A percentile compares a stretch with the other conserved stretches of the same genome.
These are phyloP conservation scores for Brachypodius melanocephalos DNA, from an alignment of 2,113 vertebrate genomes.

Conservation along the genomic window DNA sequence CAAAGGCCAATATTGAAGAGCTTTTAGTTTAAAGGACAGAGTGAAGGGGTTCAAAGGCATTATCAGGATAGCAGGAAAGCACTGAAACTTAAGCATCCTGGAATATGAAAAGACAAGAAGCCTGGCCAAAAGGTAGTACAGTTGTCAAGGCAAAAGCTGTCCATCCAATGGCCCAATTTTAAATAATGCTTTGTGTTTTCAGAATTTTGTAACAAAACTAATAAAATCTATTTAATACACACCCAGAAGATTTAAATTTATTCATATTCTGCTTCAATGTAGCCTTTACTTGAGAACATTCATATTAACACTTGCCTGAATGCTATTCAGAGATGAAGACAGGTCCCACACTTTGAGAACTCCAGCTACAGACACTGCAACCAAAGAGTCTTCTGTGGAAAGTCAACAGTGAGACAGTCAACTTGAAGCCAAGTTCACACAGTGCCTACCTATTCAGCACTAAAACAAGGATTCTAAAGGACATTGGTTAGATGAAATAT, in stretches of 20 bases:
- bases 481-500: background rate
- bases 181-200: rapidly evolving
- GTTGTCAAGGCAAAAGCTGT: background rate
- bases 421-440: background rate
- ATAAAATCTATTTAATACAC: background rate
- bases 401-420: background rate
- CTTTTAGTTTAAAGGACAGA: background rate
- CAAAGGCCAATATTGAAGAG: background rate
- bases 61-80: background rate
- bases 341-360: conserved; percentile 79
- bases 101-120: background rate
- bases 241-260: background rate
- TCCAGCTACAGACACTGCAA: conserved; percentile 74
- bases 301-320: conserved; percentile 68
- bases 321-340: conserved; percentile 72
- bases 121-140: background rate
- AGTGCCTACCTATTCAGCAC: background rate
- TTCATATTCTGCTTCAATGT: background rate
- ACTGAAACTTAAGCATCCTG: background rate
- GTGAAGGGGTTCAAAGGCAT: background rate
- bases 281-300: background rate
- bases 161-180: background rate
- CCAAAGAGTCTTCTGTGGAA: conserved; percentile 76
- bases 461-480: background rate
- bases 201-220: background rate